Base-by-base conservation (phyloP, 2,888 invertebrate species). In the Diplazon laetatorius region DNA sequence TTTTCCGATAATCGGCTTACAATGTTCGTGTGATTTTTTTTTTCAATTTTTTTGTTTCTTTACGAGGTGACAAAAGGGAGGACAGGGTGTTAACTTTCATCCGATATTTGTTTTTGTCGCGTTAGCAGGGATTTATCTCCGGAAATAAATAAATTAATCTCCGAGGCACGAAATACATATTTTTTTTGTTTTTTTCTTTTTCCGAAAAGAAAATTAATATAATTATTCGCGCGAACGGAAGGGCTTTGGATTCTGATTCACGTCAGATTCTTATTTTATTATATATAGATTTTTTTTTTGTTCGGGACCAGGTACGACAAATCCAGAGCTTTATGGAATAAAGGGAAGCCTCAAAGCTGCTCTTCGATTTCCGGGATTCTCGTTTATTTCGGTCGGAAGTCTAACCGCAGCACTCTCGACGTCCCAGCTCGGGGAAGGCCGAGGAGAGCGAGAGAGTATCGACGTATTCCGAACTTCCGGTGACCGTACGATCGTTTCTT, bases 1-100 rank as follows among this genome's bases (percentile, higher is more conserved):
- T 48, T 48, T 30, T 48, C 25, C 25, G 25, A 50, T 25, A 50
- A 50, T 50, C 50, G 50, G 22, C 25, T 50, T 50, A 30, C 6
- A 50, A 50, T 22, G 50, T 12, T 25, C 48, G 50, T n/a, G 22
- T 22, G 12, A 25, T 22, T 50, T 12, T 5, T 50, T 50, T 50
- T 22, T 50, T 50, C 12, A 22, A n/a, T 50, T 10, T 50, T 1
- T 12, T 22, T 50, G 20, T 50, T 1, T 12, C 22, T n/a, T n/a
- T n/a, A 10, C 12, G 12, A 10, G 12, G 50, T n/a, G n/a, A 22
- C 5, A 25, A 50, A 22, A 50, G n/a, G 5, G 50, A 4, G 20
- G 20, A 48, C 16, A 18, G 48, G 9, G 18, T 4, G 20, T 18
- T 22, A 48, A 20, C 20, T 9, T 30, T 18, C 20, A 4, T 12